phyloP scores from a whole-genome alignment of 2,113 vertebrate genomes.

The Centrocercus urophasianus region DNA sequence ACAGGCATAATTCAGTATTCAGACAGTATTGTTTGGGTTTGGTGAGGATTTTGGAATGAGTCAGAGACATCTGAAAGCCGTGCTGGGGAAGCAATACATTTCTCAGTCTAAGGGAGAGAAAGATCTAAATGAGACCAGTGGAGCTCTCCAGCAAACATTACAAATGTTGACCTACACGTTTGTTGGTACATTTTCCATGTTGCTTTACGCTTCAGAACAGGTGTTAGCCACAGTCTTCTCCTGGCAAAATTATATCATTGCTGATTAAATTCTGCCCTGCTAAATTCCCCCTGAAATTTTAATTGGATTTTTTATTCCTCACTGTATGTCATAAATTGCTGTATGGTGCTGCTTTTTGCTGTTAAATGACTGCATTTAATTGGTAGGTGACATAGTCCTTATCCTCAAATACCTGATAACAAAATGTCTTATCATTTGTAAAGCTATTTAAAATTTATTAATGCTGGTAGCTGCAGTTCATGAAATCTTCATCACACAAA shows the following conservation, averaged over 20 bases:
- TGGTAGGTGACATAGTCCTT: neutral
- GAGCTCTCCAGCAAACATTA: neutral
- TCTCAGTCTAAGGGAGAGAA: neutral
- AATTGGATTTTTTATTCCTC: constrained; percentile 36
- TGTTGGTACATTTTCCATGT: neutral
- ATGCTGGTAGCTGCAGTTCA: neutral
- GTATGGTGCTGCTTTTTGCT: neutral
- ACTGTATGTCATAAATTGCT: constrained; percentile 3
- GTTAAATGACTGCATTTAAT: constrained; percentile 4
- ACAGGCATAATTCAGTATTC: neutral
- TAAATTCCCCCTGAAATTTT: constrained; percentile 44
- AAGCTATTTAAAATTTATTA: neutral
- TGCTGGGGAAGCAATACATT: neutral
- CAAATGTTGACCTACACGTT: neutral
- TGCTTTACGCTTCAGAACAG: constrained; percentile 17
- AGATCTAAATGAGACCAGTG: neutral
- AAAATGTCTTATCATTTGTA: neutral
- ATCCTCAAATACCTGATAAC: neutral
- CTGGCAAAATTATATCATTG: constrained; percentile 40
- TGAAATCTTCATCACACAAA: neutral
- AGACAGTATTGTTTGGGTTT: neutral
- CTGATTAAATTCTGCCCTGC: constrained; percentile 52
- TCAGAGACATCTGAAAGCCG: neutral
- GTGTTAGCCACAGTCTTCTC: constrained; percentile 42
- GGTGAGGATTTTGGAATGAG: neutral